phyloP scores from a whole-genome alignment of 1,140 invertebrate species.

The Camponotus pennsylvanicus region DNA sequence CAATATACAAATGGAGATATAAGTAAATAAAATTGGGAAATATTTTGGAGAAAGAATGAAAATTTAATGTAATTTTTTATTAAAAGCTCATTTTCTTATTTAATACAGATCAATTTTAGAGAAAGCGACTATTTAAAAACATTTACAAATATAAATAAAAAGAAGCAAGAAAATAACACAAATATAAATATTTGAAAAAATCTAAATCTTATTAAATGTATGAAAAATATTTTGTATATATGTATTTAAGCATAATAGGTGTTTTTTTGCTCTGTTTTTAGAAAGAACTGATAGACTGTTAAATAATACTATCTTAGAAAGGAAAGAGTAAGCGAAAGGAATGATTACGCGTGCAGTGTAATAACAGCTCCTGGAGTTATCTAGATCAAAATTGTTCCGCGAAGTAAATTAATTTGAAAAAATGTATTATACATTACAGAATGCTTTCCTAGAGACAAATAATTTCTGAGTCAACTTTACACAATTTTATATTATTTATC shows the following conservation, averaged over 20 bases:
- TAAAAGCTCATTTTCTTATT: background rate
- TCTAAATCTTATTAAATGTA: too few relatives aligned
- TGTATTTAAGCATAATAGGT: too few relatives aligned
- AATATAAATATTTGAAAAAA: too few relatives aligned
- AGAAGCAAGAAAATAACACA: background rate
- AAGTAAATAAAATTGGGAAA: background rate
- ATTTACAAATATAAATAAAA: background rate
- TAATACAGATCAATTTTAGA: background rate
- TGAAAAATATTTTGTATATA: too few relatives aligned
- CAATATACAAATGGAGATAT: conserved; percentile 6
- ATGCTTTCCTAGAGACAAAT: background rate
- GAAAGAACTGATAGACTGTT: background rate
- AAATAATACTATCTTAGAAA: background rate
- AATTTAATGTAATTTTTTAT: background rate
- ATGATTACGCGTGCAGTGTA: too few relatives aligned
- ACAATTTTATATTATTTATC: conserved; percentile 16
- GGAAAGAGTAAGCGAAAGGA: too few relatives aligned
- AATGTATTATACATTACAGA: background rate
- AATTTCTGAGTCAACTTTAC: background rate
- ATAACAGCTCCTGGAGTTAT: too few relatives aligned
- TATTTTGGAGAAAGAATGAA: too few relatives aligned
- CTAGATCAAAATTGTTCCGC: too few relatives aligned
- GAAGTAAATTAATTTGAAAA: background rate
- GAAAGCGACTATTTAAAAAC: background rate
- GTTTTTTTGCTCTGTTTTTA: too few relatives aligned